Evolutionary conservation across 2,113 vertebrate species (phyloP), one percentile per base, ranked within the genome.

Genomic region (Rhinoderma darwinii): DNA sequence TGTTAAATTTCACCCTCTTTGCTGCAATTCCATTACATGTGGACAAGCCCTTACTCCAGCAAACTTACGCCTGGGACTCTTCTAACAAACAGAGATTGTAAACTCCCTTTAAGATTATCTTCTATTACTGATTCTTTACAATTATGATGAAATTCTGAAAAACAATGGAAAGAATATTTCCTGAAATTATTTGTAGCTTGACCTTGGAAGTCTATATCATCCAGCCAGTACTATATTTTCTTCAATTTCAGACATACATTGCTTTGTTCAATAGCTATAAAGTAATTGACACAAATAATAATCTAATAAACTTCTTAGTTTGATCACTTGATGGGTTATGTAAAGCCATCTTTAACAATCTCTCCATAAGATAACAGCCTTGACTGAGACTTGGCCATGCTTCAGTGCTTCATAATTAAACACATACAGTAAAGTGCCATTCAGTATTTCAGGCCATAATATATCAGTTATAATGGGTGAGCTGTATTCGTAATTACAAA

Each of bases 231-330:
- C 27, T 30, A 35, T 30, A 30, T 54, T 54, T 37, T 25, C 32
- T 22, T 32, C 56, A 2, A 78, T 51, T 54, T 37, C 76, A 51
- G 27, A 20, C 75, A 78, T 22, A 56, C 18, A 18, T 54, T 56
- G 50, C 27, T 35, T 54, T 78, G 76, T 27, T 44, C 73, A 75
- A 41, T 17, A 75, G 25, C 76, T 51, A 37, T 56, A 78, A 78
- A 22, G 30, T 78, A 54, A 77, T 77, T 54, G 76, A 78, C 76
- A 78, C 50, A 78, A 37, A 78, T 78, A 78, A 78, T 78, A 78
- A 78, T 78, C 76, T 78, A 78, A 78, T 56, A 78, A 78, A 78
- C 47, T 7, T 54, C 47, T 25, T 35, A 37, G 18, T 78, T 54
- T 78, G 76, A 78, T 78, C 47, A 54, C 47, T 78, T 35, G 50